Evolutionary conservation across 2,113 vertebrate species (phyloP).

Genomic region (Proterorhinus semilunaris): DNA sequence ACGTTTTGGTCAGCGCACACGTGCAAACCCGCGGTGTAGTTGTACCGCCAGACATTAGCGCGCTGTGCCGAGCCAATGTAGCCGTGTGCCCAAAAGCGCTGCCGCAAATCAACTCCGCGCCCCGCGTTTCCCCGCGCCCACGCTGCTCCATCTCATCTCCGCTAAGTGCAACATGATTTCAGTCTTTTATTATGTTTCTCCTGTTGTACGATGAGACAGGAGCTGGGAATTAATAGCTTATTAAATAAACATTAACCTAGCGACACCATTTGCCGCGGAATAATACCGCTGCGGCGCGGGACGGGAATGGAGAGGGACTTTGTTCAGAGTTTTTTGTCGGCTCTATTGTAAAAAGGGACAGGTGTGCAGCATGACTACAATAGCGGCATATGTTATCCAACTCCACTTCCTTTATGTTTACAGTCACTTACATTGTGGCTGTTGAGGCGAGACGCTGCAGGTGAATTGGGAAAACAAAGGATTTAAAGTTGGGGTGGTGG

Average conservation of each 20-base stretch:
- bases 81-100: slow-evolving; percentile 54
- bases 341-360: slow-evolving; percentile 1
- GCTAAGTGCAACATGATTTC: slow-evolving; percentile 56
- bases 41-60: no score
- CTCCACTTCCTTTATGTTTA: not conserved
- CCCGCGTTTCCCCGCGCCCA: slow-evolving; percentile 19
- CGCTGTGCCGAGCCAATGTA: slow-evolving; percentile 57
- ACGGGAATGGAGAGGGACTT: slow-evolving; percentile 21
- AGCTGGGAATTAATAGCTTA: slow-evolving; percentile 68
- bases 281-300: slow-evolving; percentile 26
- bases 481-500: no score
- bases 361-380: slow-evolving; percentile 4
- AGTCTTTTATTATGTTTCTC: slow-evolving; percentile 57
- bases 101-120: slow-evolving; percentile 60
- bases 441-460: not conserved
- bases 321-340: slow-evolving; percentile 3
- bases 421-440: not conserved
- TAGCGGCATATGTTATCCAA: not conserved
- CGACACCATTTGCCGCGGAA: slow-evolving; percentile 57
- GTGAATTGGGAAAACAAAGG: no score
- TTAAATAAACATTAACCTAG: slow-evolving; percentile 72
- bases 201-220: slow-evolving; percentile 43
- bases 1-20: no score
- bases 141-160: slow-evolving; percentile 23
- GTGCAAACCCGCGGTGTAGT: no score